Percentiles rank a stretch among this genome's conserved stretches.
Conservation (phyloP, 2,888 invertebrate species). For the Lycocerus yunnanus region DNA sequence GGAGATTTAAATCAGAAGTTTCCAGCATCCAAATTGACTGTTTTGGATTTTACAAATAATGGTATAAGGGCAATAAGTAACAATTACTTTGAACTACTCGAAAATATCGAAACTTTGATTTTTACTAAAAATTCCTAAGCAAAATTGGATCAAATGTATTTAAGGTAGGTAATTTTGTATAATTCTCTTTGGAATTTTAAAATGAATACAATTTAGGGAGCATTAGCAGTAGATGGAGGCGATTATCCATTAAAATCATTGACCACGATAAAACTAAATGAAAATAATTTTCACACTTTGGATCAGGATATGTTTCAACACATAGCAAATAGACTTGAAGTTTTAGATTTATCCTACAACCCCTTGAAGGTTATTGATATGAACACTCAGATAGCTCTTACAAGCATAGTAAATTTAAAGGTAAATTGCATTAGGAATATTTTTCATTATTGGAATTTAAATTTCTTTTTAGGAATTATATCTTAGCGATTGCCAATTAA, state of each 20-base stretch:
- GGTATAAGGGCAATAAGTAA: slow-evolving; percentile 65
- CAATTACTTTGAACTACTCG: slow-evolving; percentile 67
- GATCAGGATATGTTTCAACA: slow-evolving; percentile 78
- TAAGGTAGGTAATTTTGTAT: slow-evolving; percentile 60
- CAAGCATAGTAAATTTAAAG: slow-evolving; percentile 66
- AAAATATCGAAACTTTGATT: slow-evolving; percentile 66
- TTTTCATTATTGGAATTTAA: neutral
- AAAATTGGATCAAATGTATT: slow-evolving; percentile 68
- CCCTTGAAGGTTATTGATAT: slow-evolving; percentile 70
- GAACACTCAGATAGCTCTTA: slow-evolving; percentile 67
- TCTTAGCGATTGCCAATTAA: slow-evolving; percentile 59
- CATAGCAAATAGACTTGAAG: slow-evolving; percentile 64
- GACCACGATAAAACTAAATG: slow-evolving; percentile 65
- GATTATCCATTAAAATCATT: slow-evolving; percentile 66
- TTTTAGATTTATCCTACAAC: slow-evolving; percentile 74
- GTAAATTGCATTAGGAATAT: slow-evolving; percentile 53
- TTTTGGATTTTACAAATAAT: slow-evolving; percentile 67
- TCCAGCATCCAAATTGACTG: slow-evolving; percentile 58
- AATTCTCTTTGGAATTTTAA: neutral
- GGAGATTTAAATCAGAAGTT: slow-evolving; percentile 47
- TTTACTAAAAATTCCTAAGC: slow-evolving; percentile 71
- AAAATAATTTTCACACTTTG: slow-evolving; percentile 74
- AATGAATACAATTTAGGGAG: slow-evolving; percentile 57
- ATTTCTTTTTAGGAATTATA: neutral
- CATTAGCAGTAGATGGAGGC: slow-evolving; percentile 58